Evolutionary conservation across 2,888 invertebrate genomes (phyloP).

Genomic region (Helleia helle): DNA sequence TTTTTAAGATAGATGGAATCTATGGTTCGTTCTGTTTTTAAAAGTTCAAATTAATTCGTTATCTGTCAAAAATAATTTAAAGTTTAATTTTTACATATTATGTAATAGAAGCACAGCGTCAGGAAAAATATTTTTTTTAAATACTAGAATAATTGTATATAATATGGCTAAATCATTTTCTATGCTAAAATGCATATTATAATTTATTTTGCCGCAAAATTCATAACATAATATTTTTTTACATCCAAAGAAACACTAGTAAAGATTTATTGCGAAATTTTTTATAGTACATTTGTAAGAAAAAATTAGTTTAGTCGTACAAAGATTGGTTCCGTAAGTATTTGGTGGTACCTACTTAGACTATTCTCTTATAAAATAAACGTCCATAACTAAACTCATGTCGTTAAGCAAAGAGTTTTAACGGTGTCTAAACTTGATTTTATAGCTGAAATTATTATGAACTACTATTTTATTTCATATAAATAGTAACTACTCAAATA

Average conservation of each 20-base stretch:
- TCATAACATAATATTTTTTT: slow-evolving; percentile 7
- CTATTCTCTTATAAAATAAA: no score
- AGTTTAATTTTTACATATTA: no score
- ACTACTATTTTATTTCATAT: no score
- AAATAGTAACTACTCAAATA: no score
- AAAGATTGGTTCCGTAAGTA: background rate
- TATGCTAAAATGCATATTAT: slow-evolving; percentile 1
- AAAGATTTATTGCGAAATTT: slow-evolving; percentile 8
- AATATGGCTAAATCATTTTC: background rate
- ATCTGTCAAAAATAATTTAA: background rate
- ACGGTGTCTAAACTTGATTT: no score
- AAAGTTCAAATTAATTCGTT: no score
- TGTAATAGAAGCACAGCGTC: no score
- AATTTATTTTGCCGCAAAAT: slow-evolving; percentile 5
- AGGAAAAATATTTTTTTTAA: no score
- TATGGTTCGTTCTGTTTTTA: background rate
- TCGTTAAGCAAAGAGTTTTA: no score
- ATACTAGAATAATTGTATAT: background rate
- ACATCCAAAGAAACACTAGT: slow-evolving; percentile 4
- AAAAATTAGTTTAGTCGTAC: background rate
- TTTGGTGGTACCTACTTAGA: no score
- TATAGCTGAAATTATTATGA: no score
- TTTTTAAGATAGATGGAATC: background rate
- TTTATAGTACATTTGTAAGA: background rate
- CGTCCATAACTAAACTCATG: no score